Base-by-base conservation (phyloP, 2,888 invertebrate species). In the Coleophora flavipennella region DNA sequence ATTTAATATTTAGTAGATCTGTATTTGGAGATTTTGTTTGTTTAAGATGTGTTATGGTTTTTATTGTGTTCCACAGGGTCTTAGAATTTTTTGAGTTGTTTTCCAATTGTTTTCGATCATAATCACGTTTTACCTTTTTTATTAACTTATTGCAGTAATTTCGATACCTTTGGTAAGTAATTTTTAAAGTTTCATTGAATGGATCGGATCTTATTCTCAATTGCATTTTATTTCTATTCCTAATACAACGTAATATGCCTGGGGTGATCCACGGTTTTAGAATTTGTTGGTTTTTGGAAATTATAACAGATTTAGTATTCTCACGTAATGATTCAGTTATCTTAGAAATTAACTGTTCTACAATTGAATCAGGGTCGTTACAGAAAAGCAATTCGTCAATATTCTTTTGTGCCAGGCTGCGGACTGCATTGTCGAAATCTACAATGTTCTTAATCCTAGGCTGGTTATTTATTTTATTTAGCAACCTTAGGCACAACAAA, bases 321-420 rank as follows among this genome's bases (percentile, higher is more conserved):
- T 34, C 33, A 13, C 33, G 11, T n/a, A 45, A n/a, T 0, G 39
- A 29, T 14, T 37, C 20, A 8, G 6, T 33, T 26, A 48, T 2
- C 20, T 28, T 33, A 1, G 14, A n/a, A 13, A 36, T 27, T 9
- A 48, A n/a, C 9, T 8, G 4, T n/a, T 39, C 11, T 3, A 38
- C 31, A 11, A 45, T 13, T 6, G 29, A 1, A 9, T 37, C 36
- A 3, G 43, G 43, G 14, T 44, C 35, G 8, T 36, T 10, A 39
- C 13, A 13, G 11, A 10, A 14, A 1, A 44, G 35, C 10, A 44
- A 29, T 10, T 26, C 12, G n/a, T 13, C 2, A 2, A 40, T 9
- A 28, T 40, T 36, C 37, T 34, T 39, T 8, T 14, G n/a, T 31
- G 3, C 26, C 11, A 36, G 11, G 8, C 8, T 29, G 27, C 3